Evolutionary conservation across 2,797 vertebrate genomes (phyloP).

Genomic region (Malacoctenus gilli): DNA sequence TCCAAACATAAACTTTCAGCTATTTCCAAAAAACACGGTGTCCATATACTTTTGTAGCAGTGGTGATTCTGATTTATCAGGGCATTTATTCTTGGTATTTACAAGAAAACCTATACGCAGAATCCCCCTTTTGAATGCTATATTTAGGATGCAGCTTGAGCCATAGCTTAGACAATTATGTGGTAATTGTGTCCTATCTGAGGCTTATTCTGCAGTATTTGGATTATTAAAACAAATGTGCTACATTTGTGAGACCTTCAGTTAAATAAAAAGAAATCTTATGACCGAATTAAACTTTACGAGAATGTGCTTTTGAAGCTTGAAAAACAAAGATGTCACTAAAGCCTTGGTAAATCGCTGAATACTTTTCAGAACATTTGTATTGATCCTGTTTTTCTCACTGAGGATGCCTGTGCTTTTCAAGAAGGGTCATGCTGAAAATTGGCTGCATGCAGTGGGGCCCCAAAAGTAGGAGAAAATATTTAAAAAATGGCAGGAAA

Average conservation of each 20-base stretch:
- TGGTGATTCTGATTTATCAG: neutral
- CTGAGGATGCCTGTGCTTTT: too few species aligned
- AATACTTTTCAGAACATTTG: too few species aligned
- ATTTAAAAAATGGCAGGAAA: too few species aligned
- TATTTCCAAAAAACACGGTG: too few species aligned
- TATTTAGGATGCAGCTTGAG: neutral
- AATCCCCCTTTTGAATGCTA: too few species aligned
- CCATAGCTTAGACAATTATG: neutral
- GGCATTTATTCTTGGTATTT: neutral
- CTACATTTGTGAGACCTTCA: neutral
- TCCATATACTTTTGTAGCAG: constrained; percentile 28
- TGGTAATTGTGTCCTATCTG: neutral
- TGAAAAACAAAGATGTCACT: neutral
- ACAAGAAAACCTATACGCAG: too few species aligned
- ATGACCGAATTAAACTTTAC: neutral
- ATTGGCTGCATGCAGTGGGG: too few species aligned
- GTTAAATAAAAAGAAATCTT: neutral
- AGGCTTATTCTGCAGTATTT: neutral
- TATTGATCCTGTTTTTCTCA: too few species aligned
- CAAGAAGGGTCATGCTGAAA: too few species aligned
- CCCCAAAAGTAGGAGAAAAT: too few species aligned
- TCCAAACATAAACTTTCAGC: constrained; percentile 32
- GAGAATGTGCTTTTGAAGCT: constrained; percentile 4
- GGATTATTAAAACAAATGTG: neutral
- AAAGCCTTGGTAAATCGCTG: too few species aligned